A percentile compares a stretch with the other conserved stretches of the same genome.
Evolutionary conservation across 2,797 vertebrate genomes (phyloP).

Genomic region (Acropternis orthonyx): DNA sequence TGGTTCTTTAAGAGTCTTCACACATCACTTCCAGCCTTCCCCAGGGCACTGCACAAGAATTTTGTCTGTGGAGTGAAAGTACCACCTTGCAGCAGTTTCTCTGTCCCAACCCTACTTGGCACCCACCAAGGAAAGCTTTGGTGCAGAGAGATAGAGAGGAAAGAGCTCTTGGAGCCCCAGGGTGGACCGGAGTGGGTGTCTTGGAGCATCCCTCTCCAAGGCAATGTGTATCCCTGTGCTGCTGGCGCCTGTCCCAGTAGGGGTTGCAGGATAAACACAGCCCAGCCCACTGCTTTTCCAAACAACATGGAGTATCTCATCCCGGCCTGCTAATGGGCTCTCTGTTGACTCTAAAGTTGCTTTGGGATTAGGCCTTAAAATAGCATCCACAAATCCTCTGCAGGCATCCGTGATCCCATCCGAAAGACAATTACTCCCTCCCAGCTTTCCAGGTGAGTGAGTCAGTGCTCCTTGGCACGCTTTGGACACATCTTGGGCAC

Average conservation of each 20-base stretch:
- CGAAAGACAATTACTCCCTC: not conserved
- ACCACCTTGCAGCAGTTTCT: fast-evolving
- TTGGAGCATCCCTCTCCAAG: not conserved
- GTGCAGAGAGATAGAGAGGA: not conserved
- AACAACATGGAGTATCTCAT: fast-evolving
- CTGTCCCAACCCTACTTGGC: not conserved
- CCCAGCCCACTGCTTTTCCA: not conserved
- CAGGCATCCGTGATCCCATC: not conserved
- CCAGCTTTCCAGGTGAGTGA: not conserved
- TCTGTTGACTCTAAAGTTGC: not conserved
- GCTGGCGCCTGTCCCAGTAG: not conserved
- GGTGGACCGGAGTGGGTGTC: fast-evolving
- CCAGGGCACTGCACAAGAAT: not conserved
- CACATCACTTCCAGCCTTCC: not conserved
- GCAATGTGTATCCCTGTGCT: fast-evolving
- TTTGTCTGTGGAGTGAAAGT: not conserved
- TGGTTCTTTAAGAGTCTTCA: not conserved
- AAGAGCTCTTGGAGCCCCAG: not conserved
- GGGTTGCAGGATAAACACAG: not conserved
- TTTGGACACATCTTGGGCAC: not conserved
- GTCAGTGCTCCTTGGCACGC: not conserved
- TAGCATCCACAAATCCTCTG: not conserved
- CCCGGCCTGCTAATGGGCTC: not conserved
- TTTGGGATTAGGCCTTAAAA: not conserved
- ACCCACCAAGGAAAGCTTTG: fast-evolving